Conservation (phyloP, 2,113 vertebrate genomes). For the Zingel zingel region DNA sequence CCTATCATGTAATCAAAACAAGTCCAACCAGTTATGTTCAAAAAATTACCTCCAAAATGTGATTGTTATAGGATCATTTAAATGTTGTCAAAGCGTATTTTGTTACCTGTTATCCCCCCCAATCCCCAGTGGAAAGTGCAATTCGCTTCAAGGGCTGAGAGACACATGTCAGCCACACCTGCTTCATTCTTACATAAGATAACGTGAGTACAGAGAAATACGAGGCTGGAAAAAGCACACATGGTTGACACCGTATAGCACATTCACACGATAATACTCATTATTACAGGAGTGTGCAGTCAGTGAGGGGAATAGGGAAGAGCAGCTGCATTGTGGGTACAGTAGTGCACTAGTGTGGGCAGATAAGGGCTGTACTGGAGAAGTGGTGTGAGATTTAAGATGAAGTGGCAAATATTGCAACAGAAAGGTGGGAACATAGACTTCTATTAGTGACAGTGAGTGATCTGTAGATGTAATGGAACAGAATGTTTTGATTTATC, state of each 20-base stretch:
- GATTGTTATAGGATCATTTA: background rate
- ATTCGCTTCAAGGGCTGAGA: conserved; percentile 24
- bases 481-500: background rate
- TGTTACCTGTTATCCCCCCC: background rate
- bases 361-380: conserved; percentile 22
- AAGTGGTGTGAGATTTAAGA: conserved; percentile 43
- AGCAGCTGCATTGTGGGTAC: conserved; percentile 45
- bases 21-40: background rate
- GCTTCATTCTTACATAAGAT: conserved; percentile 55
- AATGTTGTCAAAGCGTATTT: conserved; percentile 8
- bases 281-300: conserved; percentile 33
- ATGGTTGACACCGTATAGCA: conserved; percentile 27
- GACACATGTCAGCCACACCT: conserved; percentile 60
- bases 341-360: conserved; percentile 43
- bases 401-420: conserved; percentile 30
- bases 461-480: conserved; percentile 36
- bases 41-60: background rate
- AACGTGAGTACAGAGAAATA: conserved; percentile 35
- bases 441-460: conserved; percentile 24
- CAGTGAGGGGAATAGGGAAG: conserved; percentile 7
- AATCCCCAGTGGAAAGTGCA: background rate
- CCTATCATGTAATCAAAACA: conserved; percentile 25
- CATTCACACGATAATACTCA: conserved; percentile 43
- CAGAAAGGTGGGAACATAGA: conserved; percentile 37
- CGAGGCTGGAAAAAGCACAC: conserved; percentile 28